Evolutionary conservation across 2,888 invertebrate genomes (phyloP), one percentile per base, ranked within the genome.

Genomic region (Lasius fuliginosus): DNA sequence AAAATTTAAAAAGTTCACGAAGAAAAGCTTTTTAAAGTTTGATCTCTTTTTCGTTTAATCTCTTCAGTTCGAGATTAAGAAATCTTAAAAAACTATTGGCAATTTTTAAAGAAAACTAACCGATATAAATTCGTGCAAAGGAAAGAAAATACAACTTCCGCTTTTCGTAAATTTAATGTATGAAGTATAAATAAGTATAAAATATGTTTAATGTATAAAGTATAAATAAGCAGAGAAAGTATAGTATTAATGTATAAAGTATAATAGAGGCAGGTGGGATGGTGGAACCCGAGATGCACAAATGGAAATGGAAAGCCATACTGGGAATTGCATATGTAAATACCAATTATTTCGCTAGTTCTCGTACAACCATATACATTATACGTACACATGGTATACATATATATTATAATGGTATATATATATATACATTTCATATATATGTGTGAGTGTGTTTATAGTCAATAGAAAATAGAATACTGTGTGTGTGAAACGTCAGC

Each of bases 101-200:
- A 53, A 53, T 46, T 18, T 46, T 46, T 18, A 40, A 11, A 1
- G 15, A 36, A 15, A 36, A 46, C 2, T 0, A 33, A 30, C 8
- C 30, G 11, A n/a, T 62, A 33, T 1, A 15, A 30, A 46, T 62
- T 23, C 0, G 9, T 33, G n/a, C 4, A 30, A 75, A 49, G 12
- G 5, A 4, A 58, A 58, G 12, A 12, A 58, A 4, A 58, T 30
- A 18, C 23, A 9, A 36, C 27, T 65, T 11, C n/a, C 36, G 23
- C 23, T 53, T 62, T 53, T 36, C n/a, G 23, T 11, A 49, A 65
- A 65, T 36, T 64, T 64, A 36, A 36, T 33, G n/a, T 36, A 8
- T 33, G 12, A 76, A 65, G 36, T 76, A 53, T 36, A 65, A 36
- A 12, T 46, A 76, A 65, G 36, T 76, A 53, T 36, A 65, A 36